These are phyloP conservation scores for Zelleria hepariella DNA, from an alignment of 2,888 invertebrate species.

Conservation along the genomic window DNA sequence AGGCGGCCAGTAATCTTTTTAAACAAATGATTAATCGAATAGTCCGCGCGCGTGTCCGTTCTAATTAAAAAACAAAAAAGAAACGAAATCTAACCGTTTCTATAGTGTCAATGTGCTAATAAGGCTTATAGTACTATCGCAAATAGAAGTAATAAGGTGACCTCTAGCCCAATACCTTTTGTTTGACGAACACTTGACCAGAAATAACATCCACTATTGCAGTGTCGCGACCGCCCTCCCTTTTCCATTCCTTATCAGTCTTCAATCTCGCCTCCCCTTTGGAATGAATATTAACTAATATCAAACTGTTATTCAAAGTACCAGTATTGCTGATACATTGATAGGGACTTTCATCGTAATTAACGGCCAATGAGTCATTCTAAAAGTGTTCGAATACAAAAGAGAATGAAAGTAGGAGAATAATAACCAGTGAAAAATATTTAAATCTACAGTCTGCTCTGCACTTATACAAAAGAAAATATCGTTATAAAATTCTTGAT, in stretches of 20 bases:
- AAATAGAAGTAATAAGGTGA: neutral
- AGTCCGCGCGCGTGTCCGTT: slow-evolving; percentile 3
- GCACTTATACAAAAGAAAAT: too few relatives aligned
- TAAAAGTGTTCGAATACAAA: neutral
- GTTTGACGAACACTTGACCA: neutral
- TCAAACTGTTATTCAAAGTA: slow-evolving; percentile 39
- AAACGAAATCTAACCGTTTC: slow-evolving; percentile 9
- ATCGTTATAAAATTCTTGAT: too few relatives aligned
- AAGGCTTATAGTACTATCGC: slow-evolving; percentile 17
- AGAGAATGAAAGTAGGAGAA: neutral
- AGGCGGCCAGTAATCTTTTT: neutral
- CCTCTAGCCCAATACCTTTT: neutral
- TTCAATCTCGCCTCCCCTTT: slow-evolving; percentile 20
- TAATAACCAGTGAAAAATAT: too few relatives aligned
- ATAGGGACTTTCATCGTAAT: slow-evolving; percentile 16
- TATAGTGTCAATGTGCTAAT: slow-evolving; percentile 19
- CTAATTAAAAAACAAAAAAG: slow-evolving; percentile 6
- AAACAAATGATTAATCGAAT: slow-evolving; percentile 4
- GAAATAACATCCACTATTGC: neutral
- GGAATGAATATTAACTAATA: slow-evolving; percentile 69
- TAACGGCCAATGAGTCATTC: slow-evolving; percentile 41
- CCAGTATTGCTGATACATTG: slow-evolving; percentile 28
- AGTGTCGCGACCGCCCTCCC: slow-evolving; percentile 18
- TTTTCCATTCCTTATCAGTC: slow-evolving; percentile 22
- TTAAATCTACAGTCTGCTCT: too few relatives aligned